A percentile compares a stretch with the other conserved stretches of the same genome.
These are phyloP conservation scores for Drosophila dunni DNA, from an alignment of 1,140 invertebrate species.

Conservation along the genomic window DNA sequence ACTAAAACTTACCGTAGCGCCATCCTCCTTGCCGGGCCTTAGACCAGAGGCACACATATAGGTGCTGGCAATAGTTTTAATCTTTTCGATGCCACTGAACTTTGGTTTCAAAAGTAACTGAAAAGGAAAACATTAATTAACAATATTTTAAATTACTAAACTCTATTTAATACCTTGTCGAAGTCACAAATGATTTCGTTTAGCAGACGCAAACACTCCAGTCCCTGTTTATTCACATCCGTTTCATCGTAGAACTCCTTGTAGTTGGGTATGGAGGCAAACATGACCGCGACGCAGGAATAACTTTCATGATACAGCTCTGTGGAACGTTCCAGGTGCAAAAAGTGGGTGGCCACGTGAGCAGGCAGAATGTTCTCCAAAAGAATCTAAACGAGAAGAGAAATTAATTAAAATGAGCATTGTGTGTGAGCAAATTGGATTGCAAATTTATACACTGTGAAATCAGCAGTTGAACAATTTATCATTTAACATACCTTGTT, in stretches of 20 bases:
- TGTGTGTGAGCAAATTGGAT: neutral
- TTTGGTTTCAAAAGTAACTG: slow-evolving; percentile 95
- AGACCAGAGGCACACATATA: slow-evolving; percentile 99
- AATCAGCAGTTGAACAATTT: too few species aligned
- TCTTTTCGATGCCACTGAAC: slow-evolving; percentile 98
- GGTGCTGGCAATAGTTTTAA: slow-evolving; percentile 99
- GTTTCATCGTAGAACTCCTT: slow-evolving; percentile 99
- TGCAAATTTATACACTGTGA: too few species aligned
- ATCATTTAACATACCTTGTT: slow-evolving; percentile 88
- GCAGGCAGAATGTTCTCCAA: slow-evolving; percentile 98
- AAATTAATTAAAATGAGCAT: neutral
- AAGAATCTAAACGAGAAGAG: slow-evolving; percentile 87
- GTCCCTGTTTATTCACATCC: slow-evolving; percentile 97
- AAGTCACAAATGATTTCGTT: slow-evolving; percentile 99
- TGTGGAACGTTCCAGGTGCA: slow-evolving; percentile 86
- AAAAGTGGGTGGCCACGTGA: slow-evolving; percentile 97
- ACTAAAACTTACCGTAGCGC: slow-evolving; percentile 86
- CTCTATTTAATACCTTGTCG: slow-evolving; percentile 91
- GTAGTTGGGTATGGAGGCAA: slow-evolving; percentile 99
- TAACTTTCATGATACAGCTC: slow-evolving; percentile 98
- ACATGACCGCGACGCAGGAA: slow-evolving; percentile 97
- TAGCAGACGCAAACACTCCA: slow-evolving; percentile 96
- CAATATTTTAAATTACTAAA: neutral
- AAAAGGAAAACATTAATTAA: neutral
- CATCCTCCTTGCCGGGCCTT: slow-evolving; percentile 93